These are phyloP conservation scores for Drosophila orena DNA, from an alignment of 1,140 invertebrate species.

Conservation along the genomic window DNA sequence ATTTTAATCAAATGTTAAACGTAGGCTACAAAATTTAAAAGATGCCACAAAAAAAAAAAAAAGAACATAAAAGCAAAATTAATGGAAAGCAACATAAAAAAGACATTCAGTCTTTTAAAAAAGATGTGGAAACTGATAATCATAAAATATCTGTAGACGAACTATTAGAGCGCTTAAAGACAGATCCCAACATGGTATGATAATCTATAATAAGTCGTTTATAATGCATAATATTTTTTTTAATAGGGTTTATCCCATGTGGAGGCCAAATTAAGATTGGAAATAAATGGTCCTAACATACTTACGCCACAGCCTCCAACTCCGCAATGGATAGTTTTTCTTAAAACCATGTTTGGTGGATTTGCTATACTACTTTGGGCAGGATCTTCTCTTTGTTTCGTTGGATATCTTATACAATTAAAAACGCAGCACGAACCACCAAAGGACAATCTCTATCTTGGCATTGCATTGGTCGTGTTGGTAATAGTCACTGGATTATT, in stretches of 20 bases:
- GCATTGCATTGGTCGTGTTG: neutral
- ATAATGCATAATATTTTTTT: neutral
- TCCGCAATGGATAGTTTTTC: neutral
- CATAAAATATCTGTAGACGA: neutral
- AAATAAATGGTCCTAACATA: neutral
- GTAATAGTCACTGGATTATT: neutral
- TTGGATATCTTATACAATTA: slow-evolving; percentile 1
- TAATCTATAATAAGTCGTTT: neutral
- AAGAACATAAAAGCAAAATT: neutral
- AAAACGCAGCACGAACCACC: slow-evolving; percentile 1
- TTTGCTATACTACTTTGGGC: neutral
- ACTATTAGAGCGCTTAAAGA: neutral
- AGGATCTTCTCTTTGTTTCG: neutral
- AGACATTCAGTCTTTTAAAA: neutral
- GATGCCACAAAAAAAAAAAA: neutral
- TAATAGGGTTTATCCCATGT: neutral
- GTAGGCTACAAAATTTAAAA: neutral
- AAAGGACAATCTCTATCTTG: neutral
- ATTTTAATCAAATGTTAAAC: neutral
- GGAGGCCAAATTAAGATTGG: neutral
- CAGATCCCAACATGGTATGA: neutral
- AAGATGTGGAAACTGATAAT: neutral
- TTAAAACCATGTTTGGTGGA: neutral
- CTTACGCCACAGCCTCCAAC: neutral
- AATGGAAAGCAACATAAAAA: neutral